These are phyloP conservation scores for Gyrodactylus bullatarudis DNA, from an alignment of 1,140 invertebrate genomes.

Conservation along the genomic window DNA sequence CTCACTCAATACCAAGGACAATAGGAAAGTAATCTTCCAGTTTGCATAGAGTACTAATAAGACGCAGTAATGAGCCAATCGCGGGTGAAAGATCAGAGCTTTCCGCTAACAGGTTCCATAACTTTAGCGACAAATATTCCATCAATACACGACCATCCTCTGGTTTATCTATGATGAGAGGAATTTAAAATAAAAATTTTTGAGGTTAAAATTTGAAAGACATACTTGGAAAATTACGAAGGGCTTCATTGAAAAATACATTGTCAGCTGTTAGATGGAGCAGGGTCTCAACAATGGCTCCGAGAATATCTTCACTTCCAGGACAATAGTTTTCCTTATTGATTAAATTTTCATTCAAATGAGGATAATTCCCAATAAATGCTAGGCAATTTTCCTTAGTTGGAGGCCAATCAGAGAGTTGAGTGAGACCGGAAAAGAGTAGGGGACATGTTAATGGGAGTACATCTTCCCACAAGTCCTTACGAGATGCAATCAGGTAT, in stretches of 20 bases:
- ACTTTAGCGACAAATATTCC: neutral
- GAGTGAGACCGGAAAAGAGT: neutral
- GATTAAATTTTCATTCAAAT: neutral
- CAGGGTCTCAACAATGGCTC: neutral
- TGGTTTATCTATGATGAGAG: neutral
- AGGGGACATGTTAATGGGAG: neutral
- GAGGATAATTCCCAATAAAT: no score
- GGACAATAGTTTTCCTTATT: neutral
- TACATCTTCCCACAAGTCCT: neutral
- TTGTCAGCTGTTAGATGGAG: neutral
- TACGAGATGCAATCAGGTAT: neutral
- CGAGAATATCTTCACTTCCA: neutral
- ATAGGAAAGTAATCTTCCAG: neutral
- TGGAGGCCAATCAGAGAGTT: neutral
- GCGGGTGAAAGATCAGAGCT: neutral
- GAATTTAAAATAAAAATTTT: neutral
- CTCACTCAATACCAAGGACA: neutral
- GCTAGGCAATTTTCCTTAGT: neutral
- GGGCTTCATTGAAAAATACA: neutral
- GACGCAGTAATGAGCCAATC: neutral
- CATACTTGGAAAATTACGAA: neutral
- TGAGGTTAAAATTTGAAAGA: neutral
- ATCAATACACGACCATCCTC: neutral
- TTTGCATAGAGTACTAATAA: neutral
- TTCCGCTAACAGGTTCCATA: neutral